Evolutionary conservation across 1,140 invertebrate genomes (phyloP), one percentile per base, ranked within the genome.

Genomic region (Scaptomyza graminum): DNA sequence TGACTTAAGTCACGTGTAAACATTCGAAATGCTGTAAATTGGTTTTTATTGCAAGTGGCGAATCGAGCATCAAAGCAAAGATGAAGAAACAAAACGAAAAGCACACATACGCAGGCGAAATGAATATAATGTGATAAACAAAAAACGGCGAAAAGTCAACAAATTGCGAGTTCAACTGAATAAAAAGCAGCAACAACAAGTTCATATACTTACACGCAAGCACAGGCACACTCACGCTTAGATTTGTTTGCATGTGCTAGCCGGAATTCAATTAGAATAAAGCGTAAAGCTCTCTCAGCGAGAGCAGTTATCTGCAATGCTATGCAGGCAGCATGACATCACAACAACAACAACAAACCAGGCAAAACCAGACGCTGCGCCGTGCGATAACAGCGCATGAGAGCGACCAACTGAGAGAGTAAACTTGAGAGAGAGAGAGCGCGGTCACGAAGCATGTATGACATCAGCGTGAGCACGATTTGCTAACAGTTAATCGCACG

Each of bases 381-480:
- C 66, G 13, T 51, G 63, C 65, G 67, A 70, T 69, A 74, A 74
- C 65, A 72, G 64, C 54, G 65, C 61, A 39, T 22, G 44, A 76
- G 64, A 49, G 49, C 46, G 12, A 49, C 34, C 34, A 72, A 43
- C n/a, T 54, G 8, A 47, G 67, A 49, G 64, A 18, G 8, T 7
- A 11, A 34, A 9, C 1, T 34, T 8, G 31, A 34, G 55, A 60
- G 62, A 41, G 57, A 13, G 54, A 51, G 57, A 13, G 54, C 43
- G 54, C 34, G 51, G n/a, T n/a, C 22, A 51, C 22, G 15, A 62
- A 68, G 49, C 77, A 56, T 57, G 68, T 84, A 88, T 87, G 83
- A 87, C 83, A 87, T 87, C 83, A 87, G 83, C 83, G 79, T 88
- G 83, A 88, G 79, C 83, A 87, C 83, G 83, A 88, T 87, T 87